Base-by-base conservation (phyloP, 1,140 invertebrate genomes). In the Drosophila carrolli region DNA sequence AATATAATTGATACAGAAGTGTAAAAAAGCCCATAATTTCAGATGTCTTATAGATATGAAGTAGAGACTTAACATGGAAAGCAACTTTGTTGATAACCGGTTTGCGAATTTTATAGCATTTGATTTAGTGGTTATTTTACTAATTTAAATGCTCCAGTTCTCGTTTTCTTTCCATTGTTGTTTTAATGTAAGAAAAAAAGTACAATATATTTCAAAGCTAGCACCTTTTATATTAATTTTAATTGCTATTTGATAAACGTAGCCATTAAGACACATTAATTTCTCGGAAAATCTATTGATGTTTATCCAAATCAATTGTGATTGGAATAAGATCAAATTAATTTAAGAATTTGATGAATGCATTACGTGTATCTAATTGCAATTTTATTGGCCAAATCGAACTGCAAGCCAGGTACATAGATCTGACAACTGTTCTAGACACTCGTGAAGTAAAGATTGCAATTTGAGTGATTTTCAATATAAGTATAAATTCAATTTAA, bases 1-100 rank as follows among this genome's bases (percentile, higher is more conserved):
- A 37, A 44, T 65, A 35, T 57, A 71, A 70, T 70, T 70, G 43
- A 70, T 57, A 23, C 29, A 48, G 41, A 70, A 48, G 29, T 67
- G 32, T 29, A 5, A 9, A 38, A 44, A 16, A 70, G 65, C 0
- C 16, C n/a, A 57, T 70, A 70, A 71, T 35, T 56, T 19, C 16
- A 35, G 8, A 16, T 40, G 4, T 48, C 5, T 35, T 48, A 71
- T 56, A 27, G 43, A 48, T 48, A 14, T 70, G 63, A 68, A 35
- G 37, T 55, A 32, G 13, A 47, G 13, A 35, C 4, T 29, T 11
- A 50, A 40, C 40, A 70, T 9, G 16, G 32, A 23, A 13, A n/a
- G 16, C 43, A 2, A 66, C 58, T 63, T 63, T 40, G 59, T 48
- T 32, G n/a, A 9, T 13, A 66, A 70, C 67, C 27, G 35, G 63